A percentile compares a stretch with the other conserved stretches of the same genome.
phyloP scores from a whole-genome alignment of 2,113 vertebrate genomes.

The Passer domesticus region DNA sequence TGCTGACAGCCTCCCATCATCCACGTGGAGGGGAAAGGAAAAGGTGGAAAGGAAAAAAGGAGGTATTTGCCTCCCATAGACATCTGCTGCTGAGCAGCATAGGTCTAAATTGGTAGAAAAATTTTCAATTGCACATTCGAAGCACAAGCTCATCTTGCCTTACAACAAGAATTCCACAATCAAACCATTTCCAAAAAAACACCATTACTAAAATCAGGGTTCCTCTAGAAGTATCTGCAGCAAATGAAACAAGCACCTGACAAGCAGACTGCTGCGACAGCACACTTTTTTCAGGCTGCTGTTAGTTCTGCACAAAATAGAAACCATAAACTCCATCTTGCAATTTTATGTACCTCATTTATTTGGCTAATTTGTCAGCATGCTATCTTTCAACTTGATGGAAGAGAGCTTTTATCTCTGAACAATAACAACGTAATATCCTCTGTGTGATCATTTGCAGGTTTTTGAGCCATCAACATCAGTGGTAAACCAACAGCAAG shows the following conservation, averaged over 20 bases:
- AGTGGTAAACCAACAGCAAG: not conserved
- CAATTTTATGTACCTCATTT: not conserved
- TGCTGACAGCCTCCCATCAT: not conserved
- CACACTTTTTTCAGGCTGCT: not conserved
- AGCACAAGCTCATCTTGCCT: not conserved
- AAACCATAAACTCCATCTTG: not conserved
- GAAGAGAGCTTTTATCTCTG: not conserved
- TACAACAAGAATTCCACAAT: not conserved
- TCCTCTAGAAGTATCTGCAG: not conserved
- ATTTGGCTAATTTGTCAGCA: not conserved
- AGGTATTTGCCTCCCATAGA: not conserved
- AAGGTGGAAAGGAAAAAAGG: not conserved
- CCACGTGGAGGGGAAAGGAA: not conserved
- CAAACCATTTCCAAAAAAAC: not conserved
- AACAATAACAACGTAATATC: not conserved
- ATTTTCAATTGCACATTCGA: rapidly evolving
- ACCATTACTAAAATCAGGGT: not conserved
- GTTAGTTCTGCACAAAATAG: not conserved
- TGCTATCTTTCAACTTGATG: not conserved
- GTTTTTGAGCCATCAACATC: not conserved
- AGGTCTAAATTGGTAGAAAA: not conserved
- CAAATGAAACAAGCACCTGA: not conserved
- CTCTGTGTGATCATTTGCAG: not conserved
- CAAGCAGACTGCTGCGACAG: not conserved
- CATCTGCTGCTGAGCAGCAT: rapidly evolving